Evolutionary conservation across 2,113 vertebrate genomes (phyloP), one percentile per base, ranked within the genome.

Genomic region (Microtus montanus): DNA sequence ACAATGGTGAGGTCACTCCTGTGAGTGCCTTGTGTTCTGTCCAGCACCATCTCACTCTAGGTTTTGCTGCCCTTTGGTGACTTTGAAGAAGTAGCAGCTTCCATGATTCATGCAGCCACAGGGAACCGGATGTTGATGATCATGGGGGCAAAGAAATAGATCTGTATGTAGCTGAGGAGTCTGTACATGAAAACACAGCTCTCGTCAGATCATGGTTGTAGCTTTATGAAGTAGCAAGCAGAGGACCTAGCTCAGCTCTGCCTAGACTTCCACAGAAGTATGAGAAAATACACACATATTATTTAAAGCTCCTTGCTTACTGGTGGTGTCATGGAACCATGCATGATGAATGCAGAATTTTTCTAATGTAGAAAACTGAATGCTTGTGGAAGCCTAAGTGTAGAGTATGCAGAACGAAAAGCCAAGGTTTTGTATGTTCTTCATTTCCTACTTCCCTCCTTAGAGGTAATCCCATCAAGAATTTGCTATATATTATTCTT

Each of bases 81-180:
- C 73, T 96, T 77, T 89, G 79, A 93, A 91, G 78, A 87, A 75
- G 70, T 17, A 61, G 41, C 82, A 61, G 41, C 82, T 92, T 89
- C 73, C 5, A 0, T 20, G 78, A 95, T 22, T 85, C 86, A n/a
- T 58, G 13, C 8, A n/a, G 24, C 20, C 14, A 0, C 26, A 41
- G 89, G 84, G n/a, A 61, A 52, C 24, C 6, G 61, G 75, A 54
- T 38, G 5, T 74, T n/a, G 54, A 58, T 13, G 54, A 1, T 41
- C 15, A 4, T 3, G 6, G 2, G 20, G 9, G 1, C 2, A 1
- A 20, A 15, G n/a, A 54, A 85, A 30, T 1, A 0, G 41, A 17
- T 66, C 4, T 71, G 80, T 94, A 38, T 52, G 28, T 93, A 3
- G 28, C 26, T 47, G 71, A 71, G 10, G 68, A n/a, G 64, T 10